Base-by-base conservation (phyloP, 53 echinoderm and acorn worm species). In the Holothuria scabra region DNA sequence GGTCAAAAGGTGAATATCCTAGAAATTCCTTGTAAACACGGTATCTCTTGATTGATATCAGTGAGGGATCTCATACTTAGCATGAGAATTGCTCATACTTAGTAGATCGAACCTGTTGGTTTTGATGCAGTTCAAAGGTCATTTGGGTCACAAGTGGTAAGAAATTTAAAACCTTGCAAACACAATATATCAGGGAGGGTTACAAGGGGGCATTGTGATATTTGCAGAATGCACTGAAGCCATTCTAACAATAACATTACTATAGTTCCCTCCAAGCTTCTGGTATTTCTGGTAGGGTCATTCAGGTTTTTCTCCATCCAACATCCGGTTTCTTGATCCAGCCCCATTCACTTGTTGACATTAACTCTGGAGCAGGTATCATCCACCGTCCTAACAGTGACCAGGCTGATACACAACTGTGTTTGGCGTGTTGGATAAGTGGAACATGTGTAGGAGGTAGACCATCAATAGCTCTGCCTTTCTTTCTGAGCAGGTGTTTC, bases 221-320 rank as follows among this genome's bases (percentile, higher is more conserved):
- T 66, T 79, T 89, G 89, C 84, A 89, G 49, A 60, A 69, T 33
- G 67, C 85, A 65, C 34, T 76, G 80, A 79, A 89, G 26, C 85
- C 78, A 20, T 59, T 87, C 59, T 81, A 81, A 71, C 87, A 87
- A 28, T 65, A 58, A 74, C 89, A 89, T 49, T 29, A 49, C 25
- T 85, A 34, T 19, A 89, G 56, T 85, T 89, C 89, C 0, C 61
- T 52, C 56, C 80, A 89, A 76, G 67, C 41, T 22, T 89, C 35
- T 49, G 79, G 22, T 46, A 85, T 81, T 58, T 85, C 89, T 61
- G 85, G 89, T 60, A 88, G 83, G n/a, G 61, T 83, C 41, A 85
- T 89, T 85, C 89, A 85, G 55, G 55, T 75, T 49, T 16, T 52
- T 1, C 71, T 71, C 46, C 71, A 71, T 70, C 44, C 75, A 74